phyloP scores from a whole-genome alignment of 2,888 invertebrate species.

The Perizoma affinitatum region DNA sequence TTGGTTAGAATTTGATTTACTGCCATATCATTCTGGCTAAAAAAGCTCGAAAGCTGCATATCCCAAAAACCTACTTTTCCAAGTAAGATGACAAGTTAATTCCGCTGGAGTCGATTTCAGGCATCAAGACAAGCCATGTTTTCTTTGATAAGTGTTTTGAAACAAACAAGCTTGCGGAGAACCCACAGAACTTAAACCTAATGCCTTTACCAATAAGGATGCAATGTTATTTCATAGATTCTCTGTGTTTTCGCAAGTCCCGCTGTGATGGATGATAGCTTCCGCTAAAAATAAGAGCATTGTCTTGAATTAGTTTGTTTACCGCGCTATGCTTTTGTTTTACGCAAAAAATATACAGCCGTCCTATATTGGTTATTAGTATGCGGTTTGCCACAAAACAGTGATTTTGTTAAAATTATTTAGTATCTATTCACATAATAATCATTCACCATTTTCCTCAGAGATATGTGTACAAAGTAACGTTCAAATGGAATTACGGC shows the following conservation, averaged over 20 bases:
- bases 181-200: not conserved
- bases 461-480: not conserved
- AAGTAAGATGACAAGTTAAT: slow-evolving; percentile 3
- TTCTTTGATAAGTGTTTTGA: slow-evolving; percentile 19
- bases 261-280: slow-evolving; percentile 13
- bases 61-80: too few relatives aligned
- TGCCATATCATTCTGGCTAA: too few relatives aligned
- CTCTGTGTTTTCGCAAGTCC: slow-evolving; percentile 10
- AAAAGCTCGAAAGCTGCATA: too few relatives aligned
- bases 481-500: too few relatives aligned
- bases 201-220: slow-evolving; percentile 4
- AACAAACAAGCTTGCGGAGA: slow-evolving; percentile 1
- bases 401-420: slow-evolving; percentile 30
- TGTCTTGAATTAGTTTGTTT: slow-evolving; percentile 43
- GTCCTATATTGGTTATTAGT: slow-evolving; percentile 46
- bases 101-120: not conserved
- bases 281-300: slow-evolving; percentile 45
- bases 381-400: slow-evolving; percentile 36
- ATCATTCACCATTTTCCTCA: slow-evolving; percentile 2
- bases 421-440: too few relatives aligned
- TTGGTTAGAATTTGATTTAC: too few relatives aligned
- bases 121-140: slow-evolving; percentile 5
- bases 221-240: slow-evolving; percentile 8
- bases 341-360: slow-evolving; percentile 44
- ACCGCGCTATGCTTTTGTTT: slow-evolving; percentile 35